Evolutionary conservation across 2,113 vertebrate genomes (phyloP).

Genomic region (Callopanchax toddi): DNA sequence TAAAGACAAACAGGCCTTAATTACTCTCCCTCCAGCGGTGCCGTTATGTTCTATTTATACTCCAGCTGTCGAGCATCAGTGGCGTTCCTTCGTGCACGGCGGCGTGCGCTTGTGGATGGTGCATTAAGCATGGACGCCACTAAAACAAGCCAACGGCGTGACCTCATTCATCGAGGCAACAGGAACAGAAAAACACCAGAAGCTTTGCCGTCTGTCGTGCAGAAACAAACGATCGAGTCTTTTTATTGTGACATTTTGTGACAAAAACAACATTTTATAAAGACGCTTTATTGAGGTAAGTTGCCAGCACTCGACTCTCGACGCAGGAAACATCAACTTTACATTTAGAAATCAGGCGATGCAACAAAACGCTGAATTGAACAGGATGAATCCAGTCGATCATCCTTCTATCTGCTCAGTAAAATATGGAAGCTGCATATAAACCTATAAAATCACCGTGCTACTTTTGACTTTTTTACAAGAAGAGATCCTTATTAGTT

Average conservation of each 20-base stretch:
- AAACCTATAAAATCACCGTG: constrained; percentile 18
- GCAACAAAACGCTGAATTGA: constrained; percentile 25
- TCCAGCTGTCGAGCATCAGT: constrained; percentile 16
- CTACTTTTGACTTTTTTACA: constrained; percentile 18
- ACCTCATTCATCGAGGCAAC: constrained; percentile 18
- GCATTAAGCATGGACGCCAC: constrained; percentile 23
- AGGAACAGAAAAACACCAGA: constrained; percentile 23
- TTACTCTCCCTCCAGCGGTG: constrained; percentile 32
- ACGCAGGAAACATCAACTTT: constrained; percentile 36
- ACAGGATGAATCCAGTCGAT: no score
- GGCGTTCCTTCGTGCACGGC: constrained; percentile 24
- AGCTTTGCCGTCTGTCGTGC: neutral
- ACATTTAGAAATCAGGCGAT: constrained; percentile 36
- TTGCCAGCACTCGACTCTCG: constrained; percentile 24
- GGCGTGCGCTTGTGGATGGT: constrained; percentile 1
- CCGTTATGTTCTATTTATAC: constrained; percentile 41
- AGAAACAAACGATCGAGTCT: neutral
- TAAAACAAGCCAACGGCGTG: neutral
- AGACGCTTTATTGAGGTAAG: constrained; percentile 69
- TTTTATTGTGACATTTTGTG: neutral
- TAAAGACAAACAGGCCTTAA: constrained; percentile 24
- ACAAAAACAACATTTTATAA: constrained; percentile 26
- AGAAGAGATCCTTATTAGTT: constrained; percentile 22
- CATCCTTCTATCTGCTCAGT: neutral
- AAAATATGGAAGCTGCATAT: neutral